Percentiles rank a stretch among this genome's conserved stretches.
These are phyloP conservation scores for Talpa occidentalis DNA, from an alignment of 2,113 vertebrate genomes.

Conservation along the genomic window DNA sequence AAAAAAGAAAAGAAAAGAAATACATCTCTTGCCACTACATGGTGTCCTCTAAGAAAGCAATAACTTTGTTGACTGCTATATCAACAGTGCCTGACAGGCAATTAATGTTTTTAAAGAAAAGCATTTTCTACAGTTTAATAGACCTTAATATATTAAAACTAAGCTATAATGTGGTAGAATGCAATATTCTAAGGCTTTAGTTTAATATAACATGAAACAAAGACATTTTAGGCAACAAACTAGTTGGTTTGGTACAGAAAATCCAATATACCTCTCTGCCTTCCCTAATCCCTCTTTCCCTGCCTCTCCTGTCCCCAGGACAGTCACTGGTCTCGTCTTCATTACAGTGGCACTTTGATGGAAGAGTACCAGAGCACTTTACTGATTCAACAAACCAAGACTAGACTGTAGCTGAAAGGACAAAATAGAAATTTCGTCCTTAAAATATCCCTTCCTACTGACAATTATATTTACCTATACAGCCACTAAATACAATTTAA, in stretches of 20 bases:
- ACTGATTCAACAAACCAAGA: not conserved
- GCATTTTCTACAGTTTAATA: not conserved
- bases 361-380: not conserved
- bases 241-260: not conserved
- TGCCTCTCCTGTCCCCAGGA: not conserved
- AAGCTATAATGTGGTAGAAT: constrained; percentile 14
- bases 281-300: not conserved
- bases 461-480: not conserved
- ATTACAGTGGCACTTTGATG: not conserved
- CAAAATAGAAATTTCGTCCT: constrained; percentile 45
- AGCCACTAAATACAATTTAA: constrained; percentile 26
- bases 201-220: constrained; percentile 22
- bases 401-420: not conserved
- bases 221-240: not conserved
- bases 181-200: not conserved
- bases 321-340: not conserved
- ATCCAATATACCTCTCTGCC: not conserved
- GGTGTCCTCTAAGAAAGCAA: not conserved
- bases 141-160: not conserved
- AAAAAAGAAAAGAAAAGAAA: too few relatives aligned
- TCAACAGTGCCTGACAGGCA: constrained; percentile 1
- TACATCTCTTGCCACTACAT: not conserved
- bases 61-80: not conserved
- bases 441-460: not conserved
- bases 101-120: constrained; percentile 25